Evolutionary conservation across 1,140 invertebrate genomes (phyloP), one percentile per base, ranked within the genome.

Genomic region (Calosoma granatense): DNA sequence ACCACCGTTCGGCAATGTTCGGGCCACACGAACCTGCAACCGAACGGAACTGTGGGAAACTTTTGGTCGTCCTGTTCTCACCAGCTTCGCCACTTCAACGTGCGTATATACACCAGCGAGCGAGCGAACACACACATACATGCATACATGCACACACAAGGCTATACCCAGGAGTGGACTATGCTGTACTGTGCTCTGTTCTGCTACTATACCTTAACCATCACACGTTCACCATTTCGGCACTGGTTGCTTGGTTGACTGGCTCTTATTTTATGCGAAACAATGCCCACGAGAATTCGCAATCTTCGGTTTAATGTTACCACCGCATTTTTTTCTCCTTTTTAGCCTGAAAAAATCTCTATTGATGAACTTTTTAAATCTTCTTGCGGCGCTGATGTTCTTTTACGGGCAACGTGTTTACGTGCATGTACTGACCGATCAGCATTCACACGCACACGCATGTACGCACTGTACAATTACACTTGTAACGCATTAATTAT

Each of bases 11-110:
- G 41, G 26, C n/a, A 9, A 36, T n/a, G 6, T 9, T 36, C 26
- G 26, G 26, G 41, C 41, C 41, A 47, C 41, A 47, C 41, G 41
- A 47, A 3, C 6, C 9, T 17, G 41, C 9, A 12, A 17, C 41
- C 41, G 41, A 47, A 17, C 41, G 9, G 41, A 9, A 47, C 41
- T 47, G 41, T 47, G 41, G 41, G 41, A 47, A 47, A 47, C 41
- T 47, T 47, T 47, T 47, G 41, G 9, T 47, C 17, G 41, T 17
- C 41, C 9, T 17, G 41, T 47, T 47, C 41, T 47, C 41, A 47
- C 41, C 41, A 47, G 41, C 26, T 12, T 9, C 41, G 41, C 9
- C 41, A 47, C 41, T 9, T 12, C 41, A n/a, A 36, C 26, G 26
- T 9, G 26, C 6, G 26, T 36, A 36, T 6, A 36, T 36, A n/a